Evolutionary conservation across 2,888 invertebrate species (phyloP).

Genomic region (Stegana nigrithorax): DNA sequence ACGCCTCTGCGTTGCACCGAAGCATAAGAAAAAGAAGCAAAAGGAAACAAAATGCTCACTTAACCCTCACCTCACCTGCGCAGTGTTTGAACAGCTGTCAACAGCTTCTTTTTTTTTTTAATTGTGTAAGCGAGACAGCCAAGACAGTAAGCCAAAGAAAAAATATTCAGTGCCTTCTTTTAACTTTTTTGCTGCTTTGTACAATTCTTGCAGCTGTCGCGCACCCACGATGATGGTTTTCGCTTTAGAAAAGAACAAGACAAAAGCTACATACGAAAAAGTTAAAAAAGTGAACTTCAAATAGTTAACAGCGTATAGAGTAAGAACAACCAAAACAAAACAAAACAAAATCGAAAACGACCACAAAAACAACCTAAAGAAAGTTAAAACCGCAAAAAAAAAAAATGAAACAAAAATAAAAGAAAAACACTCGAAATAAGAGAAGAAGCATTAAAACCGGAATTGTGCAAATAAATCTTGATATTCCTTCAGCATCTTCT

Average conservation of each 20-base stretch:
- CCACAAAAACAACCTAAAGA: conserved; percentile 16
- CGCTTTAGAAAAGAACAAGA: neutral
- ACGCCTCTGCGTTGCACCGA: too few species aligned
- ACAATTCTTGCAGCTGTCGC: conserved; percentile 11
- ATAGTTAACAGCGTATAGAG: conserved; percentile 23
- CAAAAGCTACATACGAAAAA: conserved; percentile 18
- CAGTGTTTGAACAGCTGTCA: conserved; percentile 29
- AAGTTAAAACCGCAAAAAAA: conserved; percentile 45
- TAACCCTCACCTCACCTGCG: conserved; percentile 25
- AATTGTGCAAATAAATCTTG: conserved; percentile 59
- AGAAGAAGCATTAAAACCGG: too few species aligned
- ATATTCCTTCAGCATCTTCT: conserved; percentile 28
- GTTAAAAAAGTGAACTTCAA: conserved; percentile 5
- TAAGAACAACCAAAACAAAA: conserved; percentile 28
- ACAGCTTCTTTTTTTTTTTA: conserved; percentile 30
- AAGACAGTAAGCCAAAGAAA: too few species aligned
- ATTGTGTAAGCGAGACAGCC: neutral
- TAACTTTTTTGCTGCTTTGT: neutral
- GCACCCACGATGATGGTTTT: conserved; percentile 13
- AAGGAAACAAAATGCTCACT: conserved; percentile 44
- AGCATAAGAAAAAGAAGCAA: conserved; percentile 7
- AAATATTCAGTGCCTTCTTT: conserved; percentile 10
- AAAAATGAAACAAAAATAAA: conserved; percentile 34
- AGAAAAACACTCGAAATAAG: too few species aligned
- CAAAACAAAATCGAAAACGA: conserved; percentile 37